Base-by-base conservation (phyloP, 2,888 invertebrate species). In the Scotopteryx bipunctaria region DNA sequence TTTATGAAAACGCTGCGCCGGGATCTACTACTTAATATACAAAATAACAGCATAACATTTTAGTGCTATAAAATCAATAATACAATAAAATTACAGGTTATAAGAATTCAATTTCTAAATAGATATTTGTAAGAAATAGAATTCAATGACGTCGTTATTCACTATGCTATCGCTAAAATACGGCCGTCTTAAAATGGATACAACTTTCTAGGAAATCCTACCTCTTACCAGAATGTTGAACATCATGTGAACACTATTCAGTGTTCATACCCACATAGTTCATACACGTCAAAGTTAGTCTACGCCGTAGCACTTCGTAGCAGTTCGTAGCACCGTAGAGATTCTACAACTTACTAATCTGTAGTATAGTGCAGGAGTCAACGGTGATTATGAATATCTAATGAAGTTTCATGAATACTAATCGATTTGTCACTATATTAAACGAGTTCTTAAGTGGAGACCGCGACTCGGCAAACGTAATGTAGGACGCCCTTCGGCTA, bases 261-360 rank as follows among this genome's bases (percentile, higher is more conserved):
- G 29, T 32, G 5, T 6, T 19, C 6, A 5, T 27, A 32, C 42
- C 31, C 13, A 29, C 37, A 14, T 27, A 32, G 31, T 11, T n/a
- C n/a, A n/a, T n/a, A n/a, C n/a, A n/a, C n/a, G n/a, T n/a, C n/a
- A n/a, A 33, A 53, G 47, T 47, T 47, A 38, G 43, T 17, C 43
- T 49, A 48, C 53, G 42, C 0, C 42, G 54, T 47, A 43, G 42
- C 42, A 40, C n/a, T 27, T 38, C 43, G 17, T 48, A 51, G 45
- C 19, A 11, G 23, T 23, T n/a, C 37, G 52, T 38, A 38, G 37
- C 32, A 29, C 46, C 46, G 36, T 52, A 42, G 51, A 51, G 51
- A 15, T 16, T 51, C 23, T 14, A n/a, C 16, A 40, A 21, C n/a
- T 37, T 31, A 36, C 31, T 42, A 41, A 46, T 52, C 52, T 52